Base-by-base conservation (phyloP, 2,113 vertebrate species). In the Plotosus lineatus region DNA sequence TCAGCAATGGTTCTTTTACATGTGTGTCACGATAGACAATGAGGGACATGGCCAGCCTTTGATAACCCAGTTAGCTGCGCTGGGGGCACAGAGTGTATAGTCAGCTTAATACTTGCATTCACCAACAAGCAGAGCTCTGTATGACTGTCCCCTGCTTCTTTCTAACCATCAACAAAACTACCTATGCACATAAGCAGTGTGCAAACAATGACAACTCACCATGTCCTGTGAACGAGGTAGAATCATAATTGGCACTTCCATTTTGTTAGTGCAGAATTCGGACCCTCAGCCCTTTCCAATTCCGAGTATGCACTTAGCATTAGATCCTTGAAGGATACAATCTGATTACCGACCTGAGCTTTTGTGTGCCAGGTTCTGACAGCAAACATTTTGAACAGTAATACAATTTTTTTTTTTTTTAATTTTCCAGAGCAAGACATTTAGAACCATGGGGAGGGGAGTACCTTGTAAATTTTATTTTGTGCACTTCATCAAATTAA, bases 81-180 rank as follows among this genome's bases (percentile, higher is more conserved):
- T n/a, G n/a, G n/a, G n/a, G n/a, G n/a, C 12, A 55, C 75, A 44
- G 33, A 78, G 46, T 38, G 28, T 48, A n/a, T 75, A 65, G 33
- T 60, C 28, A 77, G 53, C 44, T 28, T 4, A 26, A 72, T 61
- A 40, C 66, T 46, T 51, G 40, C 23, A 21, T 15, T 48, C 44
- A 69, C 10, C 44, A 48, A 23, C 31, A 46, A 40, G 42, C 53
- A 17, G 46, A 51, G 56, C 33, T 63, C 11, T 65, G 42, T 73
- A 44, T 81, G 46, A 42, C 53, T n/a, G 40, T 17, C 21, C 9
- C 3, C 15, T 26, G n/a, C n/a, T 40, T 71, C 19, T 58, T 31
- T 79, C 40, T 44, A 33, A 44, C 40, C 51, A 60, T 2, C 63
- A 28, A 4, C 17, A 46, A 3, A 1, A 55, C 2, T 14, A 26